Base-by-base conservation (phyloP, 2,888 invertebrate species). In the Drosophila fungiperda region DNA sequence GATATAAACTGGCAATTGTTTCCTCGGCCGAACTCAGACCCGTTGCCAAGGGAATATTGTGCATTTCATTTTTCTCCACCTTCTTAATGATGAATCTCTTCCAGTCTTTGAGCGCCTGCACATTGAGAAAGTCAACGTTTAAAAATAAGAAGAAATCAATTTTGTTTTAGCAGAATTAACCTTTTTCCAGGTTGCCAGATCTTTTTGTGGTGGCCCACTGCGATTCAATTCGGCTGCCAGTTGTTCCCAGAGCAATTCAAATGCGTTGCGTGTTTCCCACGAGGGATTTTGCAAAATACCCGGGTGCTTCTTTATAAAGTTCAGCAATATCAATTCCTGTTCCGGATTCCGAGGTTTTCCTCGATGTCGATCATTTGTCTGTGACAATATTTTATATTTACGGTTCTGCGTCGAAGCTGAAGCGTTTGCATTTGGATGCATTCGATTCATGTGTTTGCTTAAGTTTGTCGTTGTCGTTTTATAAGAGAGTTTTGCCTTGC, bases 401-500 rank as follows among this genome's bases (percentile, higher is more conserved):
- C 73, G 74, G 32, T 58, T 71, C 32, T 68, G 78, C 17, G 61
- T n/a, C 23, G 68, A 54, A n/a, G 61, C 55, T 15, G 62, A 40
- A 6, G 50, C 54, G 35, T 61, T 68, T 68, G 75, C 69, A 35
- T 73, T 77, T 1, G 85, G 87, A 55, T 85, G 85, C 83, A 79
- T 85, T 59, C 85, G 48, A 49, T 88, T 77, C 83, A 85, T 86
- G 26, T 85, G 85, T 53, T 85, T 85, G 55, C 88, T 85, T 42
- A 85, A 53, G 53, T 85, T 85, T 4, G 88, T 86, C 32, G 85
- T 85, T 7, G 85, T 85, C 3, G 85, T 85, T 68, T 88, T 85
- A 49, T 83, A 85, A 1, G 88, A 88, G 1, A 85, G 53, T 55
- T 85, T 85, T 0, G 85, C 85, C 11, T 85, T 80, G 68, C 85